Evolutionary conservation across 2,888 invertebrate genomes (phyloP).

Genomic region (Mamestra brassicae): DNA sequence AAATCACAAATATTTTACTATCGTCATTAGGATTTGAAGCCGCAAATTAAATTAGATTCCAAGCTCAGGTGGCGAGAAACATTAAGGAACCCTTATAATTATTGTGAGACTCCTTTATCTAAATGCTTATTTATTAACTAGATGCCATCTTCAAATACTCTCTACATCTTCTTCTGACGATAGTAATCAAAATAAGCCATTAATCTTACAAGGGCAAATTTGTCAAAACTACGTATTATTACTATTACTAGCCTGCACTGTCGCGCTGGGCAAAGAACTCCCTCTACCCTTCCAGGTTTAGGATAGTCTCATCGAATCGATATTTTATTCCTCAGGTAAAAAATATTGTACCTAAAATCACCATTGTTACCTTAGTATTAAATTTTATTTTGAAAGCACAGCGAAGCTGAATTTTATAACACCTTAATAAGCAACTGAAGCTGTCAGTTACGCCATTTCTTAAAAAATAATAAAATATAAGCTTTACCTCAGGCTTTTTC

Average conservation of each 20-base stretch:
- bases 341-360: too few relatives aligned
- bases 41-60: conserved; percentile 42
- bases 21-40: conserved; percentile 29
- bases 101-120: conserved; percentile 6
- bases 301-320: too few relatives aligned
- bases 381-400: neutral
- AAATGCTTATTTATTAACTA: conserved; percentile 6
- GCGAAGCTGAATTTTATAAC: neutral
- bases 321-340: too few relatives aligned
- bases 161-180: neutral
- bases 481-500: neutral
- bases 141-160: neutral
- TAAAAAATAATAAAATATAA: neutral
- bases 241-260: too few relatives aligned
- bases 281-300: too few relatives aligned
- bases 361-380: neutral
- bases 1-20: conserved; percentile 36
- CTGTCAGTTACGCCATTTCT: neutral
- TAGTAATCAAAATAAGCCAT: too few relatives aligned
- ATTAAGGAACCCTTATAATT: conserved; percentile 18
- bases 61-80: conserved; percentile 34
- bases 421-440: neutral
- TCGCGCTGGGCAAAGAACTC: too few relatives aligned
- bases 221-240: too few relatives aligned
- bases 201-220: too few relatives aligned